Percentiles rank a stretch among this genome's conserved stretches.
Conservation (phyloP, 2,888 invertebrate species). For the Nomada ruficornis region DNA sequence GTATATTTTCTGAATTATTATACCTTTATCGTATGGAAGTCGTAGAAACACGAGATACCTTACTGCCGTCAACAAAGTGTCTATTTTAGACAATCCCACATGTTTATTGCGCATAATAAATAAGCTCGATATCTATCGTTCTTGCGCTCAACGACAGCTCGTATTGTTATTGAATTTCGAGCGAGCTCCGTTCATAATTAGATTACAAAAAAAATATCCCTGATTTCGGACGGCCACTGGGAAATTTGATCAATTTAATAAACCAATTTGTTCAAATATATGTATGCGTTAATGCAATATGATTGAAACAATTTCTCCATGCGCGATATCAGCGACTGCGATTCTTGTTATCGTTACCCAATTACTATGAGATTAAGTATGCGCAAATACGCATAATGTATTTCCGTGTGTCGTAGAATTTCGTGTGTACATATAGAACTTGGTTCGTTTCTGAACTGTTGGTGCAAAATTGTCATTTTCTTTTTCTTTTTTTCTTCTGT, state of each 20-base stretch:
- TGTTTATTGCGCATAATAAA: conserved; percentile 58
- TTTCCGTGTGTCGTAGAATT: conserved; percentile 29
- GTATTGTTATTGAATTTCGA: conserved; percentile 30
- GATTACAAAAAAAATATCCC: conserved; percentile 33
- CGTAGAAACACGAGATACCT: conserved; percentile 54
- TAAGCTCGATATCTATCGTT: conserved; percentile 54
- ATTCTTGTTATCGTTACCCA: conserved; percentile 17
- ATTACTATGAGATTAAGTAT: conserved; percentile 24
- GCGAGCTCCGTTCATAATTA: conserved; percentile 13
- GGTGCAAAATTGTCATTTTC: background rate
- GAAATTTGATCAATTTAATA: conserved; percentile 35
- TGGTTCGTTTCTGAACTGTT: conserved; percentile 7
- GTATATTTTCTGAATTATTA: conserved; percentile 52
- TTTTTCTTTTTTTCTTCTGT: background rate
- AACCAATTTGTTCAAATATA: conserved; percentile 27
- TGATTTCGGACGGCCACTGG: conserved; percentile 55
- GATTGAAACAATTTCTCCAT: conserved; percentile 39
- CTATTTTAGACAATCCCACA: conserved; percentile 36
- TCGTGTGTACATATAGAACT: conserved; percentile 36
- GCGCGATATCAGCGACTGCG: conserved; percentile 46
- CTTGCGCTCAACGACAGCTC: conserved; percentile 26
- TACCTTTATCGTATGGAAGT: conserved; percentile 57
- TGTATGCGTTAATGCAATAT: conserved; percentile 20
- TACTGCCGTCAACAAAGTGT: conserved; percentile 36
- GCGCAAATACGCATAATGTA: background rate